Base-by-base conservation (phyloP, 2,113 vertebrate species). In the Carollia perspicillata region DNA sequence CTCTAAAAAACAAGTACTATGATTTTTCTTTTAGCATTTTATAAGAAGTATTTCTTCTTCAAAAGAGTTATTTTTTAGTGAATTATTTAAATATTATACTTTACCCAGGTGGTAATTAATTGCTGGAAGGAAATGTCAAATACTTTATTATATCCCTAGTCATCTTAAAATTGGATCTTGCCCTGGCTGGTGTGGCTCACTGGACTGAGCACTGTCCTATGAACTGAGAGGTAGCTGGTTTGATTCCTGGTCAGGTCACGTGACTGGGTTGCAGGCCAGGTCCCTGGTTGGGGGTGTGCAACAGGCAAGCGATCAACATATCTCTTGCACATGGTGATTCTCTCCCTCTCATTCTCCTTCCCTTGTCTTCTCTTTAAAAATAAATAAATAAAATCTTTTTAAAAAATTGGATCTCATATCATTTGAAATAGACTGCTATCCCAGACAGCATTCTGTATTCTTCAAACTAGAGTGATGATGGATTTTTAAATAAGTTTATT, bases 391-490 rank as follows among this genome's bases (percentile, higher is more conserved):
- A 60, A 28, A 28, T 30, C 26, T 60, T 53, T 58, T 60, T 28
- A 60, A 60, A 60, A 28, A 60, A 60, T 28, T 60, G 58, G 26
- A 60, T 28, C 55, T 58, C 28, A 3, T 68, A 23, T 92, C 17
- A 66, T 74, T 85, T 94, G 42, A 94, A 88, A 84, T 95, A 33
- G 65, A 92, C 12, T 89, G 63, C 53, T 96, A 9, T 77, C 84
- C 5, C 16, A 74, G 30, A 79, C 26, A 69, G 13, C 22, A 65
- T 88, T 92, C 63, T 95, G 8, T 53, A 77, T 86, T 78, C 47
- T 58, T 90, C 40, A 74, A 60, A 78, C 20, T 89, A 87, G 9
- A 77, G 53, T 77, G 40, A 51, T 90, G n/a, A 72, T 81, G 60
- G n/a, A 58, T 87, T 63, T 63, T 30, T 30, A 30, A 63, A 63